These are phyloP conservation scores for Leptinotarsa tumamoca DNA, from an alignment of 2,888 invertebrate genomes.

Conservation along the genomic window DNA sequence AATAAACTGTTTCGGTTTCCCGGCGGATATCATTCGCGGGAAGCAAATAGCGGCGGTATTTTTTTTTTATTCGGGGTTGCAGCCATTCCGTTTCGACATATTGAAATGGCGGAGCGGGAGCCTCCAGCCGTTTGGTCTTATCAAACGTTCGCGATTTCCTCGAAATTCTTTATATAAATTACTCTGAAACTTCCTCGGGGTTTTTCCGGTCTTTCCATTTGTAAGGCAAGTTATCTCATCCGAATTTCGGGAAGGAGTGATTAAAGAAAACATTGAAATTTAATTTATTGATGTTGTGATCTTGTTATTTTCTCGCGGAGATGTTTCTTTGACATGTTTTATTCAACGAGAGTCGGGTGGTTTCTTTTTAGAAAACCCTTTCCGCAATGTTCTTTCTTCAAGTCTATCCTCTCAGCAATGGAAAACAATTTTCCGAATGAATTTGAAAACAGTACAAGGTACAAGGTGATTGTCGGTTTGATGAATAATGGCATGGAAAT, in stretches of 20 bases:
- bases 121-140: constrained; percentile 20
- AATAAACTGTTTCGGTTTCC: constrained; percentile 26
- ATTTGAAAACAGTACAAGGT: too few species aligned
- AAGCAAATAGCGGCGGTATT: constrained; percentile 1
- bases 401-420: background rate
- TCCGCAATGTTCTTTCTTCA: background rate
- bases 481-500: too few species aligned
- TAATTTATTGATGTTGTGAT: background rate
- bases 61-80: constrained; percentile 5
- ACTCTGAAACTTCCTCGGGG: constrained; percentile 31
- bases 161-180: constrained; percentile 37
- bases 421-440: background rate
- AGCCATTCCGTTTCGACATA: constrained; percentile 21
- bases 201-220: constrained; percentile 26
- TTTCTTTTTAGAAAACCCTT: background rate
- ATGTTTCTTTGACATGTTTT: constrained; percentile 5
- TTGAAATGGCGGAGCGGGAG: constrained; percentile 21
- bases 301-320: background rate
- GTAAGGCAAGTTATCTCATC: constrained; percentile 26
- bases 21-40: constrained; percentile 12
- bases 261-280: constrained; percentile 20
- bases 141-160: constrained; percentile 26
- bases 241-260: constrained; percentile 26
- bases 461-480: too few species aligned
- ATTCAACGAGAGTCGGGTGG: background rate